These are phyloP conservation scores for Adelosebastes latens DNA, from an alignment of 2,797 vertebrate genomes.

Conservation along the genomic window DNA sequence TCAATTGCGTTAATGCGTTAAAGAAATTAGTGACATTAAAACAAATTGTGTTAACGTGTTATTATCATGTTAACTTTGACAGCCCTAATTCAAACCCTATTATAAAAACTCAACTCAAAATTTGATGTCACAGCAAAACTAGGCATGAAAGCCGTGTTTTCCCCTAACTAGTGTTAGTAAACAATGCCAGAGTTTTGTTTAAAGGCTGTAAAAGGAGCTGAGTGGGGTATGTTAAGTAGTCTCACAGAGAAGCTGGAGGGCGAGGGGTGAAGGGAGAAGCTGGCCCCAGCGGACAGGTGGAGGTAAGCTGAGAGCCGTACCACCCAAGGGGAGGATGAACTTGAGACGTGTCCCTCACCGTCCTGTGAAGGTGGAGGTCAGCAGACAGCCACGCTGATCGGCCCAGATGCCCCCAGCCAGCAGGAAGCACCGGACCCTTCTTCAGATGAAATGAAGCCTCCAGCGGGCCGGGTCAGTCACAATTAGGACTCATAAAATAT, in stretches of 20 bases:
- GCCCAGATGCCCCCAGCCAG: constrained; percentile 59
- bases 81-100: neutral
- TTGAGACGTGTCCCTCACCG: constrained; percentile 85
- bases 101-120: neutral
- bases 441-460: constrained; percentile 77
- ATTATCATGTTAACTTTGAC: too few species aligned
- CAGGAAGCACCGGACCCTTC: constrained; percentile 50
- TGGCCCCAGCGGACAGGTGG: constrained; percentile 81
- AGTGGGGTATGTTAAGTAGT: constrained; percentile 78
- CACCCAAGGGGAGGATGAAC: constrained; percentile 87
- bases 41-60: too few species aligned
- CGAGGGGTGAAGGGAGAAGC: constrained; percentile 76
- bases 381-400: constrained; percentile 69
- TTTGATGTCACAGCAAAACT: neutral
- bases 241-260: constrained; percentile 68
- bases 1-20: too few species aligned
- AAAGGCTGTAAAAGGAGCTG: constrained; percentile 75
- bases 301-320: constrained; percentile 83
- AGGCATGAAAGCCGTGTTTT: constrained; percentile 31
- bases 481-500: constrained; percentile 88
- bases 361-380: constrained; percentile 83
- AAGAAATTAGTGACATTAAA: too few species aligned
- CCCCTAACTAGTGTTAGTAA: constrained; percentile 53
- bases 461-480: constrained; percentile 73
- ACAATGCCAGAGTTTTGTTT: constrained; percentile 69